These are phyloP conservation scores for Genyomyrus donnyi DNA, from an alignment of 2,113 vertebrate species.

Conservation along the genomic window DNA sequence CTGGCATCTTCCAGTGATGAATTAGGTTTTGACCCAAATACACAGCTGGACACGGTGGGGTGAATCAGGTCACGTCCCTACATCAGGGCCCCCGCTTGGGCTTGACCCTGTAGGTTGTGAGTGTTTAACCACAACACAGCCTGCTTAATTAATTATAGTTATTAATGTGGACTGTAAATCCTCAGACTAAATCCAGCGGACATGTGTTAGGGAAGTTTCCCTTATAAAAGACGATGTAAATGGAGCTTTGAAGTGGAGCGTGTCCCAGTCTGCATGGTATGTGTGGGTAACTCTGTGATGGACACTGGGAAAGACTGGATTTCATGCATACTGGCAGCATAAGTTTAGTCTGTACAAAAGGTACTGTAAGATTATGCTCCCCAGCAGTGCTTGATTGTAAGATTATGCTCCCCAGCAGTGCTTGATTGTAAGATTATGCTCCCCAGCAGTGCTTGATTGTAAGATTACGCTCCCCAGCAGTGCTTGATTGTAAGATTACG, in stretches of 20 bases:
- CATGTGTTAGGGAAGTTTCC: neutral
- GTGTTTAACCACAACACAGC: neutral
- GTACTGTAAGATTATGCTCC: neutral
- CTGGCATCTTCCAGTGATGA: neutral
- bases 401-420: no score
- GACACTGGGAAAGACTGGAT: neutral
- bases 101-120: neutral
- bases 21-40: neutral
- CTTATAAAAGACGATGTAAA: neutral
- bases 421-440: no score
- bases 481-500: no score
- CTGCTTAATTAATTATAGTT: neutral
- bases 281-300: neutral
- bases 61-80: neutral
- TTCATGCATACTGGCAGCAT: neutral
- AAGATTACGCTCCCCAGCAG: no score
- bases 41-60: neutral
- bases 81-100: neutral
- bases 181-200: neutral
- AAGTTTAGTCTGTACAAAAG: neutral
- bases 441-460: no score
- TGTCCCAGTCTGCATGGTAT: neutral
- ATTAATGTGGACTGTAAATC: neutral
- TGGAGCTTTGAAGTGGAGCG: neutral
- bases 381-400: neutral